phyloP scores from a whole-genome alignment of 1,140 invertebrate genomes.

The Paracyclopina nana region DNA sequence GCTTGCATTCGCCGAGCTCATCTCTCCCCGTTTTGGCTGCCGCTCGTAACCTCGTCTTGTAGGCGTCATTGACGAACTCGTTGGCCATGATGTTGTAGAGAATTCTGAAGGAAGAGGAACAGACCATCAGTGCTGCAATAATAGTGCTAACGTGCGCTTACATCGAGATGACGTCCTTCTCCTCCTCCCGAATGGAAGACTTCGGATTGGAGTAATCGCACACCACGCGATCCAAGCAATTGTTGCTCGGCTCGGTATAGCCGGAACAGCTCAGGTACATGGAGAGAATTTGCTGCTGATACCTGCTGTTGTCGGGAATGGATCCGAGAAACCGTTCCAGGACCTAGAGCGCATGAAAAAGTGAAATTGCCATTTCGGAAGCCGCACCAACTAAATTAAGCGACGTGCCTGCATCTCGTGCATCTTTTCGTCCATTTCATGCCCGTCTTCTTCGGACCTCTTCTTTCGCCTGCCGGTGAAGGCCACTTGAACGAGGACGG shows the following conservation, averaged over 20 bases:
- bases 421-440: constrained; percentile 18
- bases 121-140: background rate
- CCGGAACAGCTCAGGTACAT: constrained; percentile 8
- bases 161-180: constrained; percentile 8
- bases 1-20: background rate
- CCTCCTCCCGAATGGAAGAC: background rate
- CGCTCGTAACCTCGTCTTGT: background rate
- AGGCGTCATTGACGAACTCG: background rate
- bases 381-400: background rate
- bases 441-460: constrained; percentile 12
- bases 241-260: background rate
- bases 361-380: background rate
- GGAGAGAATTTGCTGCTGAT: background rate
- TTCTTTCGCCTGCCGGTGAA: background rate
- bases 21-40: constrained; percentile 5
- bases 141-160: background rate
- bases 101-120: background rate
- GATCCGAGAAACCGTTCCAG: background rate
- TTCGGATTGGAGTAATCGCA: background rate
- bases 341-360: background rate
- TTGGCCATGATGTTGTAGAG: constrained; percentile 15
- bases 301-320: background rate
- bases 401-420: constrained; percentile 17
- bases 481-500: constrained; percentile 16
- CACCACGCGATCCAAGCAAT: constrained; percentile 12